Evolutionary conservation across 2,888 invertebrate species (phyloP), one percentile per base, ranked within the genome.

Genomic region (Lasioglossum zephyrum): DNA sequence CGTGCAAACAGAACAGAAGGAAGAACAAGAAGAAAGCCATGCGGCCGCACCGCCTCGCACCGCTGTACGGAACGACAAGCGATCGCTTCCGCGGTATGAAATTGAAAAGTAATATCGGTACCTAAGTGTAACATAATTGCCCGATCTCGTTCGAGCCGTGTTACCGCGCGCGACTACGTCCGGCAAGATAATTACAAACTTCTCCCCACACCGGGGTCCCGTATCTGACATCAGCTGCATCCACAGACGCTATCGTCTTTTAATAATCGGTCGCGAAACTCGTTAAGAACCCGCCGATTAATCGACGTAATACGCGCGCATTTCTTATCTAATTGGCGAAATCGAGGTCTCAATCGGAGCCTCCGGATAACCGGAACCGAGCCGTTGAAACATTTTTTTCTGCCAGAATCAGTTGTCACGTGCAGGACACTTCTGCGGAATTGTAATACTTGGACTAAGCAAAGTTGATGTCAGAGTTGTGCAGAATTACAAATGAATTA

Each of bases 181-280:
- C 88, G 88, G 89, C 90, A 90, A 75, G 91, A 89, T 93, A 93
- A 93, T 93, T 93, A 91, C 91, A 88, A 92, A 92, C 88, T 80
- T 80, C 81, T 49, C 49, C 73, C 60, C 60, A 70, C 60, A 81
- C 60, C 18, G n/a, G 22, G 41, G 2, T 26, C 13, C 77, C 36
- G 36, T 60, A 47, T 57, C 70, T 5, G 57, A 81, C 77, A 69
- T 70, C 72, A 75, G 86, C 84, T 84, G 77, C 44, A 70, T 26
- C 78, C 76, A 66, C 31, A 49, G 84, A 63, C 74, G 84, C 89
- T 88, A 91, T 93, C 91, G 91, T 86, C 87, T 92, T 92, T 92
- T 93, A 92, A 92, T 91, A 91, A 92, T 91, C 89, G 87, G 80
- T 87, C 87, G 88, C 81, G 90, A 92, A 92, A 92, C 92, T 93